Percentiles rank a stretch among this genome's conserved stretches.
These are phyloP conservation scores for Actinopyga echinites DNA, from an alignment of 53 echinoderm and acorn worm genomes.

Conservation along the genomic window DNA sequence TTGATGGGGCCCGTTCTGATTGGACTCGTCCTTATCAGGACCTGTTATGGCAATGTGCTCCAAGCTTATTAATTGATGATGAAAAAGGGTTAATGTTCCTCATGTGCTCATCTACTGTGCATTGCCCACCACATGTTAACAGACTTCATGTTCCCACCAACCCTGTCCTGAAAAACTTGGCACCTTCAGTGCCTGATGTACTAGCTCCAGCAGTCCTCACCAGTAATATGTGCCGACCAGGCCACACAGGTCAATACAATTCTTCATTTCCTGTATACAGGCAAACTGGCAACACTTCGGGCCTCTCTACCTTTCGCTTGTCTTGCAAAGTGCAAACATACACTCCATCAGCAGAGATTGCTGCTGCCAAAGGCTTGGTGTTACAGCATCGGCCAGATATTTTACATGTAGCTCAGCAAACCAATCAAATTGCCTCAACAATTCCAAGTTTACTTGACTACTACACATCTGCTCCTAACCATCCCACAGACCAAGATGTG, in stretches of 20 bases:
- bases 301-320: conserved; percentile 45
- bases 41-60: not conserved
- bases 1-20: conserved; percentile 5
- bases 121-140: conserved; percentile 23
- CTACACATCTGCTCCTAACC: conserved; percentile 4
- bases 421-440: conserved; percentile 20
- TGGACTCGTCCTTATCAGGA: conserved; percentile 17
- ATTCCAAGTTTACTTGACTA: not conserved
- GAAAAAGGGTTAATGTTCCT: conserved; percentile 34
- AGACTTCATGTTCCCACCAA: conserved; percentile 44
- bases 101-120: conserved; percentile 43
- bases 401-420: conserved; percentile 40
- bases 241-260: conserved; percentile 37
- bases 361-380: conserved; percentile 41
- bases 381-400: conserved; percentile 44
- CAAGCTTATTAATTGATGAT: conserved; percentile 42
- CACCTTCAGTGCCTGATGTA: conserved; percentile 43
- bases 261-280: conserved; percentile 51
- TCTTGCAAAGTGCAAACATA: conserved; percentile 22
- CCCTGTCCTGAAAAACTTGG: conserved; percentile 35
- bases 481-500: conserved; percentile 41
- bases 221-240: conserved; percentile 41
- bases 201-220: conserved; percentile 51
- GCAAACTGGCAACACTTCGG: conserved; percentile 51
- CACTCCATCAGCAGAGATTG: conserved; percentile 16